Conservation (phyloP, 2,113 vertebrate species). For the Bubo blakistoni region DNA sequence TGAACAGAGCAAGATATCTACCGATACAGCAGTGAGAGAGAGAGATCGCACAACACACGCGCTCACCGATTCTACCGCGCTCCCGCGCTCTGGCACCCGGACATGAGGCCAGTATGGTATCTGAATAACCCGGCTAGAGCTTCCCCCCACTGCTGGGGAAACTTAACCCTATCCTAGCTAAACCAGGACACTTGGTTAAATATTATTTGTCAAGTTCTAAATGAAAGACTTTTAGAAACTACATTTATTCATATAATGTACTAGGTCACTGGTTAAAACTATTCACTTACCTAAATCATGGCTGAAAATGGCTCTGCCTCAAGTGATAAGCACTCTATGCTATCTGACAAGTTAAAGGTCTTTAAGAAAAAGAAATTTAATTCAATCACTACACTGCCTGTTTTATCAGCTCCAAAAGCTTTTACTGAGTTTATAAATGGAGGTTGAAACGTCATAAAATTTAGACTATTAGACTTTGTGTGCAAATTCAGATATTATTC, state of each 20-base stretch:
- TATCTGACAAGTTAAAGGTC: background rate
- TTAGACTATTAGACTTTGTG: background rate
- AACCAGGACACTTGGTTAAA: background rate
- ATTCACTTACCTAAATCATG: background rate
- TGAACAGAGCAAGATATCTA: too few relatives aligned
- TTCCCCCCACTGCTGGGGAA: too few relatives aligned
- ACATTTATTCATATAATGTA: background rate
- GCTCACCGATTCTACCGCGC: too few relatives aligned
- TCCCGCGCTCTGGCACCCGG: too few relatives aligned
- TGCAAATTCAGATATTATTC: background rate
- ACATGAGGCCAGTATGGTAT: too few relatives aligned
- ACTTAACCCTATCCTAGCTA: too few relatives aligned
- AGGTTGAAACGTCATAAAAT: background rate
- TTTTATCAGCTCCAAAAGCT: constrained; percentile 1
- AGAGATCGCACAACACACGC: too few relatives aligned
- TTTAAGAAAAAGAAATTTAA: background rate
- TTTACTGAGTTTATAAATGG: constrained; percentile 3
- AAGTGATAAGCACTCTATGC: background rate
- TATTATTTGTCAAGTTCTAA: background rate
- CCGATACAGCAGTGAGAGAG: too few relatives aligned
- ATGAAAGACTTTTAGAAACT: background rate
- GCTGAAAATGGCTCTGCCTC: background rate
- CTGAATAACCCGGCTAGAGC: too few relatives aligned
- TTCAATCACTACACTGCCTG: background rate
- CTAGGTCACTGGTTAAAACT: background rate